phyloP scores from a whole-genome alignment of 2,113 vertebrate genomes.

The Tragelaphus strepsiceros region DNA sequence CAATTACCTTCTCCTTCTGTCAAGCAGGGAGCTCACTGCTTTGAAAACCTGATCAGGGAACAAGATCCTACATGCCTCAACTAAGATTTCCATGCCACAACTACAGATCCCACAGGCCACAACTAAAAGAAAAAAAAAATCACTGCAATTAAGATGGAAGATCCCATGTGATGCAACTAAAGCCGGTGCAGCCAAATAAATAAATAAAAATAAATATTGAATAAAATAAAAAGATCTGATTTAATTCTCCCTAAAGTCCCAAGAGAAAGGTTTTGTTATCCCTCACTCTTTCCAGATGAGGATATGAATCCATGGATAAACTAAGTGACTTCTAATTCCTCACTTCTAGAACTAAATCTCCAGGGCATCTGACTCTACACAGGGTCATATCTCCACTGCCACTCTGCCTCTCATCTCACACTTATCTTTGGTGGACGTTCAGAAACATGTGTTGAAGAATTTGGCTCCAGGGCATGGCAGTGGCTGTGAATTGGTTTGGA shows the following conservation, averaged over 20 bases:
- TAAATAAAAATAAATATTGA: neutral
- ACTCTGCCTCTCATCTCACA: neutral
- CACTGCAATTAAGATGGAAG: neutral
- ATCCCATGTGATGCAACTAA: neutral
- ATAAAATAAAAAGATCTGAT: neutral
- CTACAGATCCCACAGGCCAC: neutral
- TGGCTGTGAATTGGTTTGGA: neutral
- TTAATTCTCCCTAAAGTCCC: neutral
- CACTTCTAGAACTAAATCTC: neutral
- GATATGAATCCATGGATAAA: neutral
- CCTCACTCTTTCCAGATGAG: neutral
- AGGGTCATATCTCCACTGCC: neutral
- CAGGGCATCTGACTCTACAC: neutral
- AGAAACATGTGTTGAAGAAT: neutral
- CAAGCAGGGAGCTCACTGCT: neutral
- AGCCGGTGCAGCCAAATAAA: neutral
- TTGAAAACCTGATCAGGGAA: neutral
- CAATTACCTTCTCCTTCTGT: neutral
- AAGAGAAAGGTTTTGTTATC: neutral
- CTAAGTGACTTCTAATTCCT: neutral
- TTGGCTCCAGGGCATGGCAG: neutral
- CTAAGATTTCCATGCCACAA: neutral
- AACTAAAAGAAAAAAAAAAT: neutral
- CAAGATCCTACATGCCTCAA: neutral
- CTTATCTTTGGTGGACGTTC: neutral